Base-by-base conservation (phyloP, 2,797 vertebrate genomes). In the Crypturellus tataupa region DNA sequence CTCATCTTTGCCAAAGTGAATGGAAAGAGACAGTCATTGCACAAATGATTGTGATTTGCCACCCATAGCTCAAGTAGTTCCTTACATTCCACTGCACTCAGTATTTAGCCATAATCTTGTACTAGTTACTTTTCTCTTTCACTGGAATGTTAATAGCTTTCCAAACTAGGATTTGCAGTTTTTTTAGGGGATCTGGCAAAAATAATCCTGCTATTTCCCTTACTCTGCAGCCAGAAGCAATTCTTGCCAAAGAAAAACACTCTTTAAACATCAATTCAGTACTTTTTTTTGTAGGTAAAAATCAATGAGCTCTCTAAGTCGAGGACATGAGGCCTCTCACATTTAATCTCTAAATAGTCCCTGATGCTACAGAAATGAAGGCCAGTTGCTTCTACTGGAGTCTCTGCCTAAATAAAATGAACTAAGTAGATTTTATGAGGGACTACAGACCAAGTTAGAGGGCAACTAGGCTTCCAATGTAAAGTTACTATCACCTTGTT, bases 1-100 rank as follows among this genome's bases (percentile, higher is more conserved):
- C 51, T 93, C 67, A 83, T 35, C 63, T 89, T 42, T 78, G 73
- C 69, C 82, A 95, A 87, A 88, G 93, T 47, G 77, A 92, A 76
- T 60, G 39, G 8, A 47, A 73, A 64, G 60, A 72, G 44, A 85
- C 17, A 73, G 47, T 44, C 60, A 79, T 79, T 90, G 79, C 63
- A 91, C 29, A 90, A 86, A 91, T 84, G 77, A 87, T 2, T 53
- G n/a, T 47, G 53, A 49, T 2, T 0, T 60, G 60, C 56, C 56
- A 93, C 69, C 42, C 7, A 3, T 64, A 56, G 42, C 60, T 86
- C 46, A 80, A 1, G 10, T 35, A 29, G 76, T 77, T 85, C 80
- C 73, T 88, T 37, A 27, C 79, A 51, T 64, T 78, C 51, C 80
- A 37, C 27, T 68, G 70, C 47, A 44, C 68, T 81, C 55, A 33